phyloP scores from a whole-genome alignment of 2,797 vertebrate species.

The Enteromius paludinosus region DNA sequence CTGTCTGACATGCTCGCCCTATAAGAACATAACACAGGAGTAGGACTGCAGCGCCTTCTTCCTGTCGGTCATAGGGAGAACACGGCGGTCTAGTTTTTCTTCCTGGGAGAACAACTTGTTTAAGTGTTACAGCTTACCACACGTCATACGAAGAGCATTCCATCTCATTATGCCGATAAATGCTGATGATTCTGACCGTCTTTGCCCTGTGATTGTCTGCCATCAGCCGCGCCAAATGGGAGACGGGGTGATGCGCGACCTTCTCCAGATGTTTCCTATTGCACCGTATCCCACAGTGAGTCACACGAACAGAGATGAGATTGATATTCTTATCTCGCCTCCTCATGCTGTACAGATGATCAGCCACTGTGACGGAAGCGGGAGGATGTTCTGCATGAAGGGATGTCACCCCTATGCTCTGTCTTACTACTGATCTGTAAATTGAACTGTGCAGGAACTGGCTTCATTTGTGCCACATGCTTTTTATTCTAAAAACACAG shows the following conservation, averaged over 20 bases:
- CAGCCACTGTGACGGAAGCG: background rate
- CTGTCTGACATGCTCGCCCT: constrained; percentile 17
- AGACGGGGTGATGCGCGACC: constrained; percentile 1
- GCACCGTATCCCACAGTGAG: constrained; percentile 28
- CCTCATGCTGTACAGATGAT: constrained; percentile 26
- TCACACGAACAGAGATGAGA: constrained; percentile 18
- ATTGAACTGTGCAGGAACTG: background rate
- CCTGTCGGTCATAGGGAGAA: background rate
- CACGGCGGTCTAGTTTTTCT: background rate
- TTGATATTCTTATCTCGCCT: constrained; percentile 44
- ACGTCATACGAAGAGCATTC: background rate
- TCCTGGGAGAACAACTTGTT: background rate
- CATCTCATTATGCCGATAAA: constrained; percentile 41
- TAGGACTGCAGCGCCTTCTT: background rate
- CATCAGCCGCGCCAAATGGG: background rate
- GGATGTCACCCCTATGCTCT: constrained; percentile 14
- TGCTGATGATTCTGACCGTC: constrained; percentile 29
- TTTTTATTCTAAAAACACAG: background rate
- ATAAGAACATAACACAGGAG: background rate
- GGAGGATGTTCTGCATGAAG: background rate
- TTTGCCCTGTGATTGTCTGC: constrained; percentile 9
- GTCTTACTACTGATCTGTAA: constrained; percentile 18
- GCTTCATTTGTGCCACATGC: background rate
- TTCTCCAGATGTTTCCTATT: constrained; percentile 42
- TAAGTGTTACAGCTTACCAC: background rate